A percentile compares a stretch with the other conserved stretches of the same genome.
Conservation (phyloP, 2,888 invertebrate genomes). For the Eupithecia dodoneata region DNA sequence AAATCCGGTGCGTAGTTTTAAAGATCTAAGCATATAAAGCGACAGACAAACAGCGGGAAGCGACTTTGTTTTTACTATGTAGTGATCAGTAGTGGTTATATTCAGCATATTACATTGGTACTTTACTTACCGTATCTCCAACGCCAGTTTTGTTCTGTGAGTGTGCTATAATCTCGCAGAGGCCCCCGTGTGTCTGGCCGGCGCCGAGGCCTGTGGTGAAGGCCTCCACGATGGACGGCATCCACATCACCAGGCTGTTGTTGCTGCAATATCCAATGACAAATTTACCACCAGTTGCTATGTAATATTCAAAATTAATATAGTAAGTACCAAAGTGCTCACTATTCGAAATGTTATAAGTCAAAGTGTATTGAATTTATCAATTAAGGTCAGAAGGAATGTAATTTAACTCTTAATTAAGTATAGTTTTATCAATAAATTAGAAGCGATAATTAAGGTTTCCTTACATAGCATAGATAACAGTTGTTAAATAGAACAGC, state of each 20-base stretch:
- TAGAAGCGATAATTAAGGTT: neutral
- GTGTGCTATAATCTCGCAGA: conserved; percentile 40
- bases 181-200: conserved; percentile 24
- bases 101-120: neutral
- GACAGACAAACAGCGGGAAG: too few relatives aligned
- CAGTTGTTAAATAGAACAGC: conserved; percentile 80
- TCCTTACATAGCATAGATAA: conserved; percentile 84
- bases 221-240: conserved; percentile 53
- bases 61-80: too few relatives aligned
- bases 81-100: neutral
- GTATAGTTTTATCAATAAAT: neutral
- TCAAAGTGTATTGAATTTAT: neutral
- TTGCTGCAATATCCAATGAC: conserved; percentile 43
- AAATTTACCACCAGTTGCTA: neutral
- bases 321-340: neutral
- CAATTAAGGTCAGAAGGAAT: neutral
- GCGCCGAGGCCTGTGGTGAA: conserved; percentile 43
- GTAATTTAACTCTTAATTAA: neutral
- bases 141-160: conserved; percentile 28
- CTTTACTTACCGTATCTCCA: conserved; percentile 29
- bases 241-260: conserved; percentile 55
- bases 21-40: too few relatives aligned
- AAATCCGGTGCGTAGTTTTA: too few relatives aligned
- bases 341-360: neutral
- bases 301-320: too few relatives aligned